Base-by-base conservation (phyloP, 2,113 vertebrate species). In the Podarcis muralis region DNA sequence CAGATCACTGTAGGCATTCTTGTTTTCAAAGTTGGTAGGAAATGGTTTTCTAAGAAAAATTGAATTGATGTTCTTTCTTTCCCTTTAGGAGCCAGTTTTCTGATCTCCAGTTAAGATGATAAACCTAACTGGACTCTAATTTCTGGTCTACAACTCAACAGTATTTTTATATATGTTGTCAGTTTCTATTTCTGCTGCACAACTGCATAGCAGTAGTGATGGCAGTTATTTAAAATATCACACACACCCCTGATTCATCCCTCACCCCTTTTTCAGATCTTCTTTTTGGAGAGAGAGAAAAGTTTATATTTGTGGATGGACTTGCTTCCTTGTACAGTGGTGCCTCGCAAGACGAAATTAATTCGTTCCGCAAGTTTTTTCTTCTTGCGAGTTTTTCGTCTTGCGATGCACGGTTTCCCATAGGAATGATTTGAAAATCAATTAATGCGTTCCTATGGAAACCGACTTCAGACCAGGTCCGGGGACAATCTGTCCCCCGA, bases 21-120 rank as follows among this genome's bases (percentile, higher is more conserved):
- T 91, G 85, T 95, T 94, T 94, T 94, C 57, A n/a, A 81, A 95
- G 91, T 87, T 94, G 87, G 83, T 94, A 88, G 89, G 91, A 93
- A 95, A 95, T 92, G 72, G 93, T 91, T 95, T 95, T 89, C 92
- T 91, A 86, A 62, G 78, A 81, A 81, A 89, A 75, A 87, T 23
- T 4, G 82, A 94, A 88, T 88, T 76, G 5, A 76, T 93, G 37
- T 77, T 89, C 13, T 81, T 91, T 92, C 81, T 86, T 88, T 84
- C 53, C 77, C 89, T 85, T 87, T 32, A 87, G 89, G 89, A 95
- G 88, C 72, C 91, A 88, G 43, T 92, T 94, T 92, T 43, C 62
- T 92, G 90, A 86, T 95, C 89, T 93, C 81, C 82, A 37, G 86
- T 80, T 87, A 93, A 22, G 57, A 62, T 88, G 90, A 90, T 91